Percentiles rank a stretch among this genome's conserved stretches.
Conservation (phyloP, 2,113 vertebrate species). For the Mesoclemmys tuberculata region DNA sequence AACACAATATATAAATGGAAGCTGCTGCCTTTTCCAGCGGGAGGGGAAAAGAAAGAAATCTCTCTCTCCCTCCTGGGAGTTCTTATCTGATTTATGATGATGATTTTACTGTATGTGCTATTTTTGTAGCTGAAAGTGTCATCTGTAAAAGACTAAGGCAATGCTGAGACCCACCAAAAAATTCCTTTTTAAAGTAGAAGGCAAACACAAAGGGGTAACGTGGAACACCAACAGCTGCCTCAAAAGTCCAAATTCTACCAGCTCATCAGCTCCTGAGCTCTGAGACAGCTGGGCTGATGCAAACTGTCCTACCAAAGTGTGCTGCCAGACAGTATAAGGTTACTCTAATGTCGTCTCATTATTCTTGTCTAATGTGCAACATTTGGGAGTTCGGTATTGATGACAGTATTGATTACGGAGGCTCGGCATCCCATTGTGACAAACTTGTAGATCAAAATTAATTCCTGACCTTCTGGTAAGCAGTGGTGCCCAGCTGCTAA, state of each 20-base stretch:
- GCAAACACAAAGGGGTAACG: conserved; percentile 33
- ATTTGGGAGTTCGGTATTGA: conserved; percentile 17
- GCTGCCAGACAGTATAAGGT: conserved; percentile 46
- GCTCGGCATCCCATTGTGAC: background rate
- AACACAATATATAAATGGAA: conserved; percentile 41
- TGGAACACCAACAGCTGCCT: conserved; percentile 5
- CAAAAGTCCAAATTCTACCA: conserved; percentile 17
- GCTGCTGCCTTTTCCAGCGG: background rate
- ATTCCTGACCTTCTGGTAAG: background rate
- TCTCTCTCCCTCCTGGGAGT: conserved; percentile 61
- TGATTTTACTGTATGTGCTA: conserved; percentile 47
- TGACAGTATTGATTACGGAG: conserved; percentile 43
- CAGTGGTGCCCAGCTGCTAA: background rate
- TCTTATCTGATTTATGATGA: conserved; percentile 66
- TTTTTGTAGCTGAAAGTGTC: conserved; percentile 67
- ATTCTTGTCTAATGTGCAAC: conserved; percentile 22
- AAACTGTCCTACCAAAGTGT: conserved; percentile 28
- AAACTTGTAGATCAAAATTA: background rate
- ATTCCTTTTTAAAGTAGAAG: background rate
- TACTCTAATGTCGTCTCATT: conserved; percentile 34
- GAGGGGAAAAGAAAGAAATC: conserved; percentile 35
- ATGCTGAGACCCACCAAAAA: conserved; percentile 44
- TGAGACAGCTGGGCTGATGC: conserved; percentile 51
- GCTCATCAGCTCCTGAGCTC: conserved; percentile 28
- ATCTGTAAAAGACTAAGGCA: conserved; percentile 33